Percentiles rank a stretch among this genome's conserved stretches.
These are phyloP conservation scores for Hydroisotoma schaefferi DNA, from an alignment of 2,888 invertebrate genomes.

Conservation along the genomic window DNA sequence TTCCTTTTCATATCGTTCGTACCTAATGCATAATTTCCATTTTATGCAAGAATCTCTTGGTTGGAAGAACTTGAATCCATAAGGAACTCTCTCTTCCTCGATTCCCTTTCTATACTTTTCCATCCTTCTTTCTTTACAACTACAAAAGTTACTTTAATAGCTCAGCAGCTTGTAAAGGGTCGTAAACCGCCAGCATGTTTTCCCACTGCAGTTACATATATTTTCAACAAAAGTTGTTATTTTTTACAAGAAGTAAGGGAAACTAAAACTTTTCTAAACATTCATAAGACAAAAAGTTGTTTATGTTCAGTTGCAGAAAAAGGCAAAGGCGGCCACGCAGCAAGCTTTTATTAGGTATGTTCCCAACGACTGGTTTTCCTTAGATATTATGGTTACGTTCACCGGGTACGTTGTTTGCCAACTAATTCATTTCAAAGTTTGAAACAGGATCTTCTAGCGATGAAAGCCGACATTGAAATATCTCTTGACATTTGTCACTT, in stretches of 20 bases:
- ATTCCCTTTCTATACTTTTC: neutral
- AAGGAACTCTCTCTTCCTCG: neutral
- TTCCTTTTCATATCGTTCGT: neutral
- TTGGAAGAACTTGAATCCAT: too few relatives aligned
- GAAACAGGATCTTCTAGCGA: neutral
- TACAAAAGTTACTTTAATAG: too few relatives aligned
- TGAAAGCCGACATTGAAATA: neutral
- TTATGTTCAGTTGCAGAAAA: neutral
- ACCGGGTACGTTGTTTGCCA: neutral
- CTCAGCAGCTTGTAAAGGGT: too few relatives aligned
- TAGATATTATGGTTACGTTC: neutral
- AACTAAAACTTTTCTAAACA: neutral
- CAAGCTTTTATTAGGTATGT: neutral
- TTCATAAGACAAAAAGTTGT: neutral
- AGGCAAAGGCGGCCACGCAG: too few relatives aligned
- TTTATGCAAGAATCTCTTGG: neutral
- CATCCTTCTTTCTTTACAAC: neutral
- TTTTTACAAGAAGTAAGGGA: neutral
- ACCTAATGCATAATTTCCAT: too few relatives aligned
- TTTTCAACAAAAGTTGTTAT: too few relatives aligned
- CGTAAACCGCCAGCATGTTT: too few relatives aligned
- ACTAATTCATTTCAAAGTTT: neutral
- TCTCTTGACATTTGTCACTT: slow-evolving; percentile 1
- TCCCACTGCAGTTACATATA: too few relatives aligned
- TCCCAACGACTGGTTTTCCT: neutral